Percentiles rank a stretch among this genome's conserved stretches.
These are phyloP conservation scores for Valencia hispanica DNA, from an alignment of 2,797 vertebrate species.

Conservation along the genomic window DNA sequence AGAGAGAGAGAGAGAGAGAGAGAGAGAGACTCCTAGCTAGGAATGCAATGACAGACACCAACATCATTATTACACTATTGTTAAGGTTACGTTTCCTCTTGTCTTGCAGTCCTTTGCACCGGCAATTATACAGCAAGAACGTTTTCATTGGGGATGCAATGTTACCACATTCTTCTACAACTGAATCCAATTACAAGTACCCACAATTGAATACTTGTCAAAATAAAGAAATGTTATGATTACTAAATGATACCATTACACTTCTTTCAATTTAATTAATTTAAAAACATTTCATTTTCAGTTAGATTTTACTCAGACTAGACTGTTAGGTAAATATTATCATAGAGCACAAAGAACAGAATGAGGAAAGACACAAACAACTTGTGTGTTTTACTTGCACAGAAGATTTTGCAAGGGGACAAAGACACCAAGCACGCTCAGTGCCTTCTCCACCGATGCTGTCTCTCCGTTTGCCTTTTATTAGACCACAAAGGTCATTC, in stretches of 20 bases:
- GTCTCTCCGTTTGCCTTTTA: too few species aligned
- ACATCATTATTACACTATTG: not conserved
- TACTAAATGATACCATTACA: not conserved
- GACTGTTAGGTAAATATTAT: too few species aligned
- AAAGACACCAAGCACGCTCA: too few species aligned
- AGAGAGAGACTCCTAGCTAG: slow-evolving; percentile 17
- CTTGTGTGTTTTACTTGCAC: too few species aligned
- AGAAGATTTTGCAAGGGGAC: too few species aligned
- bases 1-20: slow-evolving; percentile 37
- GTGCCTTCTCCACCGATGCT: too few species aligned
- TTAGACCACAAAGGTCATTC: too few species aligned
- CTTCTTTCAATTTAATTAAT: not conserved
- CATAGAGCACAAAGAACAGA: too few species aligned
- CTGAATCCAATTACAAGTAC: not conserved
- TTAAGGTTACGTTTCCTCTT: slow-evolving; percentile 15
- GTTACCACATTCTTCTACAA: not conserved
- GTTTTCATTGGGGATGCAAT: not conserved
- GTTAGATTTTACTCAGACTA: not conserved
- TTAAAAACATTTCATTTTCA: not conserved
- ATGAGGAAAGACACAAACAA: too few species aligned
- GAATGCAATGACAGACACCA: slow-evolving; percentile 33
- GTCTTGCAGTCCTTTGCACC: not conserved
- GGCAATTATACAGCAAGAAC: not conserved
- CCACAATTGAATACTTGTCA: too few species aligned
- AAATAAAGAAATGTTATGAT: not conserved